Conservation (phyloP, 2,888 invertebrate species). For the Lomographa bimaculata region DNA sequence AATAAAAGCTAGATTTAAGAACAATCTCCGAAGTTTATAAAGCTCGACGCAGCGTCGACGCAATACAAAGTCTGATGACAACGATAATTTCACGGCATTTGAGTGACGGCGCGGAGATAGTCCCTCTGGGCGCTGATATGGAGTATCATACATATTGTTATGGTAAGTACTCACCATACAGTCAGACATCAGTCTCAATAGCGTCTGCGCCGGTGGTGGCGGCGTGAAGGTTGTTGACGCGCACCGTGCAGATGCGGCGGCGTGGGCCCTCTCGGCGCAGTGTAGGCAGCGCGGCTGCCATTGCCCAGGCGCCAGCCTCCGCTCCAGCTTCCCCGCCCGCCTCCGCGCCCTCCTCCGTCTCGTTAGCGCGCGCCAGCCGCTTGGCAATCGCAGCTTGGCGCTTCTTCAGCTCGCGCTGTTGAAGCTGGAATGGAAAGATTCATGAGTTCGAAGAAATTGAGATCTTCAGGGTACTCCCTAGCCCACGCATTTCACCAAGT, state of each 20-base stretch:
- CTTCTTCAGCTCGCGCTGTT: conserved; percentile 63
- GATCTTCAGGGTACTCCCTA: too few relatives aligned
- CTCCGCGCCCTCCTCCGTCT: conserved; percentile 22
- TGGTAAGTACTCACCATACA: conserved; percentile 89
- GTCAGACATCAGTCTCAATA: conserved; percentile 98
- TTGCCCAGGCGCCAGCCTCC: conserved; percentile 23
- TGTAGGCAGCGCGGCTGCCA: conserved; percentile 28
- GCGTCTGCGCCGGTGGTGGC: conserved; percentile 90
- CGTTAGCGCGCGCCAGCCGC: conserved; percentile 36
- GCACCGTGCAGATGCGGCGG: conserved; percentile 70
- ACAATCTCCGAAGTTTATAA: too few relatives aligned
- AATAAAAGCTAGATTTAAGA: too few relatives aligned
- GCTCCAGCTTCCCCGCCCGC: conserved; percentile 31
- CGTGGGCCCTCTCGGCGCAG: conserved; percentile 50
- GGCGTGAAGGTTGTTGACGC: conserved; percentile 80
- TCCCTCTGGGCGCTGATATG: too few relatives aligned
- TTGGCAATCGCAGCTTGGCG: conserved; percentile 48
- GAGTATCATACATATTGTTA: too few relatives aligned
- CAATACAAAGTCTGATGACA: too few relatives aligned
- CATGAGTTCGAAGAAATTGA: too few relatives aligned
- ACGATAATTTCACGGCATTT: too few relatives aligned
- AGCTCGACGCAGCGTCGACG: too few relatives aligned
- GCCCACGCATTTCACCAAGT: too few relatives aligned
- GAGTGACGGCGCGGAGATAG: too few relatives aligned
- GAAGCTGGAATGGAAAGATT: conserved; percentile 58